phyloP scores from a whole-genome alignment of 1,140 invertebrate genomes.

The Pantala flavescens region DNA sequence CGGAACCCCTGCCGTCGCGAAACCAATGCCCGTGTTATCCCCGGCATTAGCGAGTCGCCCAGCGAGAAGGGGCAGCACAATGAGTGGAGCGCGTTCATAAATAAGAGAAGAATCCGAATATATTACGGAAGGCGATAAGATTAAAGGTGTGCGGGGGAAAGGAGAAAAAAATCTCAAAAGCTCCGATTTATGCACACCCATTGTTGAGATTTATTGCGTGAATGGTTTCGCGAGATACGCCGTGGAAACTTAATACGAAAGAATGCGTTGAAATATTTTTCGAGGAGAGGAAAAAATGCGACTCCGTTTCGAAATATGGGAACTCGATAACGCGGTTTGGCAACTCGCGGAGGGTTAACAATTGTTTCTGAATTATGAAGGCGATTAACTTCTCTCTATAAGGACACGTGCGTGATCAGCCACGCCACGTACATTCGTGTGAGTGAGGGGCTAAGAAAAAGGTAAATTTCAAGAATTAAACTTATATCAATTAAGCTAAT shows the following conservation, averaged over 20 bases:
- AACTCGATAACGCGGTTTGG: too few species aligned
- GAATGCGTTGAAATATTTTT: not conserved
- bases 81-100: not conserved
- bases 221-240: conserved; percentile 8
- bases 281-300: not conserved
- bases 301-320: too few species aligned
- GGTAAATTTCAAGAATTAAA: too few species aligned
- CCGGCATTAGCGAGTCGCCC: not conserved
- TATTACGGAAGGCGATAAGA: conserved; percentile 1
- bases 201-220: conserved; percentile 1
- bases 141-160: not conserved
- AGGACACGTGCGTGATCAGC: too few species aligned
- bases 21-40: not conserved
- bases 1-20: not conserved
- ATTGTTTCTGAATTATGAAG: too few species aligned
- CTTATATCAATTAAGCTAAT: too few species aligned
- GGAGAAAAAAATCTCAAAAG: not conserved
- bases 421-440: too few species aligned
- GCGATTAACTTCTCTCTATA: too few species aligned
- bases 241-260: not conserved
- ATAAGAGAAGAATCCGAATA: conserved; percentile 10
- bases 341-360: too few species aligned
- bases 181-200: not conserved
- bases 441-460: too few species aligned
- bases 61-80: not conserved